A percentile compares a stretch with the other conserved stretches of the same genome.
These are phyloP conservation scores for Pseudotriccus pelzelni DNA, from an alignment of 2,797 vertebrate genomes.

Conservation along the genomic window DNA sequence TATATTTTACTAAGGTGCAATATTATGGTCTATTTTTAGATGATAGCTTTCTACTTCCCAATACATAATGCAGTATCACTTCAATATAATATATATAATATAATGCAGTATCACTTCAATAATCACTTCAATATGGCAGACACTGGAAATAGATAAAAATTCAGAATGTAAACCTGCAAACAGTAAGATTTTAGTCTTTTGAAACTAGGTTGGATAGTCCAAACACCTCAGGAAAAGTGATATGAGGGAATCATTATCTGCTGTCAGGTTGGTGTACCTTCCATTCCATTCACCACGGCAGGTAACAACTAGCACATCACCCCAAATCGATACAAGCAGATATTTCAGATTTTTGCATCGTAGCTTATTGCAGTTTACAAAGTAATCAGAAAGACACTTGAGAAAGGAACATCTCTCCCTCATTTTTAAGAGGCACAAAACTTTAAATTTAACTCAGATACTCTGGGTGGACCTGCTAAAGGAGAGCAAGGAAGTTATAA, in stretches of 20 bases:
- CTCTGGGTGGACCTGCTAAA: not conserved
- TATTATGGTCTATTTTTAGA: constrained; percentile 73
- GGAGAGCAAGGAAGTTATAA: not conserved
- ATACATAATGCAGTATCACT: constrained; percentile 64
- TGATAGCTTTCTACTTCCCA: constrained; percentile 72
- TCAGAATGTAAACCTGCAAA: constrained; percentile 64
- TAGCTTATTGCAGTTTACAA: constrained; percentile 39
- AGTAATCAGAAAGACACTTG: constrained; percentile 41
- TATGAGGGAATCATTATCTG: constrained; percentile 56
- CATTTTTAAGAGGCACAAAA: not conserved
- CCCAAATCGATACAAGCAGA: not conserved
- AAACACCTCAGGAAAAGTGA: constrained; percentile 56
- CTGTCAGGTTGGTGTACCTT: constrained; percentile 11
- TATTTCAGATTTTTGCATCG: constrained; percentile 32
- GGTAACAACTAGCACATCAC: constrained; percentile 46
- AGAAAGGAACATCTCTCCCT: not conserved
- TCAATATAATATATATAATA: constrained; percentile 26
- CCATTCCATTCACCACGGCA: not conserved
- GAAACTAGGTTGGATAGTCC: constrained; percentile 41
- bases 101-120: too few relatives aligned
- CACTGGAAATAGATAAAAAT: constrained; percentile 62
- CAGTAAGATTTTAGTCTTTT: constrained; percentile 63
- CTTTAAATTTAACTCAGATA: not conserved
- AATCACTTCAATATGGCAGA: not conserved
- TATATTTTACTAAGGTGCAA: constrained; percentile 74